Evolutionary conservation across 2,797 vertebrate species (phyloP), one percentile per base, ranked within the genome.

Genomic region (Todus mexicanus): DNA sequence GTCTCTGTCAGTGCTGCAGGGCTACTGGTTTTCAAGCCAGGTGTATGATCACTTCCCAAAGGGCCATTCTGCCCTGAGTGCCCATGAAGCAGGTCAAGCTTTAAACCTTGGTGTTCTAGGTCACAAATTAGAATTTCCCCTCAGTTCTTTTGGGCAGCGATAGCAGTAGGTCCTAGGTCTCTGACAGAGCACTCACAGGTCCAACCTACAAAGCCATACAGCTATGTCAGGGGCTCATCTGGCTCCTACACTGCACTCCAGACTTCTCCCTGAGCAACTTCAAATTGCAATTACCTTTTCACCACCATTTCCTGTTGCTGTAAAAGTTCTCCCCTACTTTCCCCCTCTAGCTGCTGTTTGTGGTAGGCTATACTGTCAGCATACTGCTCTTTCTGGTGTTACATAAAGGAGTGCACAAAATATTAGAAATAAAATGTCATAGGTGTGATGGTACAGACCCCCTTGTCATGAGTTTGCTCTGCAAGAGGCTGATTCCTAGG

Each of bases 51-150:
- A 33, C 18, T 92, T 86, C 86, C 47, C 74, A 60, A 84, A 75
- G 21, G 71, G 47, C 23, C 4, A 2, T 33, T 66, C 51, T 84
- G 56, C 71, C 59, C 51, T 26, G 25, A 15, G 15, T 92, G 75
- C 42, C 60, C 1, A 1, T 0, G 2, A 86, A 59, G 56, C 77
- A 89, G 71, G 73, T 80, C 79, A 76, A 73, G 53, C 8, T 11
- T 15, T 48, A 89, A 82, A 79, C 33, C 43, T 0, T 0, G 31
- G 13, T 72, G 63, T 64, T 22, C 22, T 37, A 43, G 64, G 38
- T 65, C 86, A 73, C 64, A 73, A 65, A 81, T 86, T 73, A 89
- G 31, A 66, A 86, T 90, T 90, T 66, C 33, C 22, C 33, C 37
- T 87, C 71, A 23, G 48, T 66, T 45, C 23, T 63, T 72, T 70